phyloP scores from a whole-genome alignment of 2,797 vertebrate genomes.

The Sebastes ruberrimus region DNA sequence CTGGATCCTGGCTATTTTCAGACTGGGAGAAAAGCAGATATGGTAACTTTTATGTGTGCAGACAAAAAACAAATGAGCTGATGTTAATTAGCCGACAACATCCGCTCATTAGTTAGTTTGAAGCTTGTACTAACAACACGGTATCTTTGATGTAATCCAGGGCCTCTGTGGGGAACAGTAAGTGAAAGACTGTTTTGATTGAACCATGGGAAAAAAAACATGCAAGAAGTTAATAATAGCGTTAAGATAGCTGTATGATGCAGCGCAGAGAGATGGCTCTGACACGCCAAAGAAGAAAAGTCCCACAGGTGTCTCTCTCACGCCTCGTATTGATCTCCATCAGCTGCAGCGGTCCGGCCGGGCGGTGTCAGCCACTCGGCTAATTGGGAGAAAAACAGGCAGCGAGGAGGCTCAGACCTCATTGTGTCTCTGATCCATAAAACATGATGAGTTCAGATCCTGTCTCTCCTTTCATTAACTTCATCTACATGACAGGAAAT shows the following conservation, averaged over 20 bases:
- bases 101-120: conserved; percentile 39
- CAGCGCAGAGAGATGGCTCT: neutral
- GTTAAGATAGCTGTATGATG: neutral
- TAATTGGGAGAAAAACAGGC: conserved; percentile 58
- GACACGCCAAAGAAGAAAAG: neutral
- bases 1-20: conserved; percentile 16
- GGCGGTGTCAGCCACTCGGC: conserved; percentile 32
- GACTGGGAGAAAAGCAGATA: neutral
- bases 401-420: conserved; percentile 45
- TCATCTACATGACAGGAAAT: conserved; percentile 50
- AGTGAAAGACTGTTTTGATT: neutral
- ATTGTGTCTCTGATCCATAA: conserved; percentile 75
- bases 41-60: neutral
- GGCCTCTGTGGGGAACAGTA: neutral
- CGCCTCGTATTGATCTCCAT: conserved; percentile 19
- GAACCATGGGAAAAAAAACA: neutral
- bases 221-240: neutral
- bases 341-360: neutral
- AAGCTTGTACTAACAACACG: conserved; percentile 20
- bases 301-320: conserved; percentile 12
- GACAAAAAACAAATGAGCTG: conserved; percentile 27
- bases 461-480: conserved; percentile 60
- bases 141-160: conserved; percentile 39
- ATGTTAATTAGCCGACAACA: conserved; percentile 46
- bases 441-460: conserved; percentile 61